These are phyloP conservation scores for Palythoa heliodiscus DNA, from an alignment of 92 coral and sea anemone genomes.

Conservation along the genomic window DNA sequence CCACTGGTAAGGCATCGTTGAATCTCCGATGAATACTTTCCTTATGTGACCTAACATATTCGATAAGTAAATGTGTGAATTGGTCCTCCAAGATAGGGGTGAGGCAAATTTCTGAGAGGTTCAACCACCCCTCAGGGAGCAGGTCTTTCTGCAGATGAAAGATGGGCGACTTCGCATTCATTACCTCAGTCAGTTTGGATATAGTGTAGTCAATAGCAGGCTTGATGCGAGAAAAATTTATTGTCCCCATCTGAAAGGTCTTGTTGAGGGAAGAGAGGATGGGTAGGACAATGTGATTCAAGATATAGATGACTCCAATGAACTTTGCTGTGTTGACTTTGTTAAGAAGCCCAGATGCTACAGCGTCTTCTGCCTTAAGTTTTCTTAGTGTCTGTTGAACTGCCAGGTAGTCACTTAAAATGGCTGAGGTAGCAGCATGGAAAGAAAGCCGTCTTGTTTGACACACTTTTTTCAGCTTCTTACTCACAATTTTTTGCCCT, in stretches of 20 bases:
- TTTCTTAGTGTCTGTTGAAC: constrained; percentile 50
- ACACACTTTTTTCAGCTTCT: constrained; percentile 48
- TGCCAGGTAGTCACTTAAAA: constrained; percentile 49
- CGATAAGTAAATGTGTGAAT: constrained; percentile 44
- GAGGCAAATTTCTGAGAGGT: constrained; percentile 50
- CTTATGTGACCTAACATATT: constrained; percentile 54
- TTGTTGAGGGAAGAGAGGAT: constrained; percentile 60
- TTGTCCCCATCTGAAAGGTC: constrained; percentile 60
- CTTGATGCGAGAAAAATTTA: constrained; percentile 53
- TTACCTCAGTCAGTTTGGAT: constrained; percentile 51
- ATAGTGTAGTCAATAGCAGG: constrained; percentile 54
- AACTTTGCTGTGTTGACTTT: constrained; percentile 56
- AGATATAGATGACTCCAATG: constrained; percentile 58
- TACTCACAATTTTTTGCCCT: constrained; percentile 16
- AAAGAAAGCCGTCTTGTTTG: constrained; percentile 49
- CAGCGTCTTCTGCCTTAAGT: constrained; percentile 51
- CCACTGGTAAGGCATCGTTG: constrained; percentile 63
- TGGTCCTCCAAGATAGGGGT: constrained; percentile 47
- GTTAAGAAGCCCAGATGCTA: constrained; percentile 60
- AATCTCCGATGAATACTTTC: constrained; percentile 57
- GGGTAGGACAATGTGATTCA: constrained; percentile 53
- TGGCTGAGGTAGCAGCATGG: constrained; percentile 49
- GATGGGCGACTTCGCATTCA: constrained; percentile 52
- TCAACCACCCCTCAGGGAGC: constrained; percentile 38
- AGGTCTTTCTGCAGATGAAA: constrained; percentile 59